phyloP scores from a whole-genome alignment of 2,113 vertebrate genomes.

The Onychorhynchus coronatus region DNA sequence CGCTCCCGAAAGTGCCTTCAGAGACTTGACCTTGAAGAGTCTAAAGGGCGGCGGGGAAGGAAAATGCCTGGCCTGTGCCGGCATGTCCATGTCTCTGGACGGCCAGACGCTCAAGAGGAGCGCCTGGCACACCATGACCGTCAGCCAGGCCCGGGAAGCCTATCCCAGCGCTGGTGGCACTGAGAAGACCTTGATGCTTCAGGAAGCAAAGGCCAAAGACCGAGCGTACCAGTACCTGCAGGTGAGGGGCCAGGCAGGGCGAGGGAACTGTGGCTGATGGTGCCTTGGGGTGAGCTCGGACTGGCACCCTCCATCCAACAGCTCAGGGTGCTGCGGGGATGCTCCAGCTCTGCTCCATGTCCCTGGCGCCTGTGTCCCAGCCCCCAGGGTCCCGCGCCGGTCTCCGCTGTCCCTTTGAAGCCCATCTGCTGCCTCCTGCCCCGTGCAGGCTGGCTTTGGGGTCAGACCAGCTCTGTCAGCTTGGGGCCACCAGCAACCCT shows the following conservation, averaged over 20 bases:
- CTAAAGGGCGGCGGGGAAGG: slow-evolving; percentile 84
- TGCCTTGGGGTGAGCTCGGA: neutral
- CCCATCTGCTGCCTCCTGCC: neutral
- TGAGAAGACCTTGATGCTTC: slow-evolving; percentile 89
- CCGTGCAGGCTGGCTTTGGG: neutral
- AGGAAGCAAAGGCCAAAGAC: slow-evolving; percentile 92
- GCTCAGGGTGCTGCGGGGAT: accelerated
- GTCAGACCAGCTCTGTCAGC: neutral
- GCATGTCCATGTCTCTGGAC: slow-evolving; percentile 87
- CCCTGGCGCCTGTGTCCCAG: accelerated
- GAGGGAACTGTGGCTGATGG: accelerated
- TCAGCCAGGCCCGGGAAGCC: slow-evolving; percentile 95
- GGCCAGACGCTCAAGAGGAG: slow-evolving; percentile 94
- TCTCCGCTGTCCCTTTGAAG: slow-evolving; percentile 10
- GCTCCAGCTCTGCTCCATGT: neutral
- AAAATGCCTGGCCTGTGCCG: slow-evolving; percentile 93
- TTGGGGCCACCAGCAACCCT: neutral
- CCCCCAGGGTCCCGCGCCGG: accelerated
- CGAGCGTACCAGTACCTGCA: slow-evolving; percentile 94
- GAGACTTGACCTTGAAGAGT: slow-evolving; percentile 95
- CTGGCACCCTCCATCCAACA: neutral
- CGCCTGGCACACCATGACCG: slow-evolving; percentile 98
- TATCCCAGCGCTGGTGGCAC: slow-evolving; percentile 83
- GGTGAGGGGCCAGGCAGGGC: slow-evolving; percentile 72
- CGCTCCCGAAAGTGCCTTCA: slow-evolving; percentile 92